These are phyloP conservation scores for Myiotriccus ornatus DNA, from an alignment of 2,797 vertebrate genomes.

Conservation along the genomic window DNA sequence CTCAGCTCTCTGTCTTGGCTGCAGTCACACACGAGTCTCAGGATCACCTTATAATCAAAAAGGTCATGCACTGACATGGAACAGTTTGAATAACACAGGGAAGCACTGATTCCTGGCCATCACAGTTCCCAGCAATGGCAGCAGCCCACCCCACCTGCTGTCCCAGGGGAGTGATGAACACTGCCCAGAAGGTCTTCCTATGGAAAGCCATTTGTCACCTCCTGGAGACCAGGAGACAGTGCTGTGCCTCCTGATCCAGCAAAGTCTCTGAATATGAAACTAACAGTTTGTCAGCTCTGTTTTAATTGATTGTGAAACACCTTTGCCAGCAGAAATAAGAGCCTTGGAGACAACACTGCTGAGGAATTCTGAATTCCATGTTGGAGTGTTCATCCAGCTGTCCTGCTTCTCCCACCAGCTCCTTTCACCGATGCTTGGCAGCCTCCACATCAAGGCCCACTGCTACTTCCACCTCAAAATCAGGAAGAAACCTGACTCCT, in stretches of 20 bases:
- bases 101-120: not conserved
- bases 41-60: not conserved
- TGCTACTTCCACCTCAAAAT: not conserved
- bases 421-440: not conserved
- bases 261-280: not conserved
- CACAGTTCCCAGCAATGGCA: fast-evolving
- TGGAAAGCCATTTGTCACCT: not conserved
- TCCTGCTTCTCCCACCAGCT: not conserved
- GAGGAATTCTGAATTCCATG: not conserved
- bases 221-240: not conserved
- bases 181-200: not conserved
- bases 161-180: not conserved
- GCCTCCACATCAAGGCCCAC: not conserved
- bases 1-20: not conserved
- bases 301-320: not conserved
- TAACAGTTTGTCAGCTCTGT: not conserved
- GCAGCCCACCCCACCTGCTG: not conserved
- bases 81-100: fast-evolving
- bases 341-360: not conserved
- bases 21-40: not conserved
- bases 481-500: not conserved
- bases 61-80: fast-evolving
- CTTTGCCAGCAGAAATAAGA: not conserved
- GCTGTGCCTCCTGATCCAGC: not conserved
- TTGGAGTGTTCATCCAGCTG: not conserved